Evolutionary conservation across 2,888 invertebrate species (phyloP), one percentile per base, ranked within the genome.

Genomic region (Scotopteryx bipunctaria): DNA sequence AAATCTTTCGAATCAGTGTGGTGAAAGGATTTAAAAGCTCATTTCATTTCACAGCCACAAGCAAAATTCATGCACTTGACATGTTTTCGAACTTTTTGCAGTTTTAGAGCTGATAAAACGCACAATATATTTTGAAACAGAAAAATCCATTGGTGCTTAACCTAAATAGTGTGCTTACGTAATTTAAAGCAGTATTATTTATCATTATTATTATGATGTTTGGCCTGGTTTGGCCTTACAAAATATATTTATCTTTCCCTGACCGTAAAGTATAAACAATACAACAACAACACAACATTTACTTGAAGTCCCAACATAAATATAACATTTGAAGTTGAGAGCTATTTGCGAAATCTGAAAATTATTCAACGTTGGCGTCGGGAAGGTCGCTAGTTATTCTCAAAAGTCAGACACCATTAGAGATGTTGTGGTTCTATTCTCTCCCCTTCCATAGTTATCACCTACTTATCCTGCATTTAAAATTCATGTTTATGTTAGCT

Each of bases 391-490:
- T 15, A 5, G 25, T 14, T 37, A 29, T 9, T 19, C 25, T 41
- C 37, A 21, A 29, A 44, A 41, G 29, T 35, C 37, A 44, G 46
- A 51, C 48, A 33, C 32, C 35, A 29, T 53, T 38, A 6, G 23
- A 27, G 43, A 16, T 23, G 49, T 45, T 38, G 47, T 52, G 33
- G n/a, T 38, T 11, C 19, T 15, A 37, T 52, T 48, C 37, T 48
- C 31, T 42, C 21, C 41, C 13, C 40, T 19, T 45, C 16, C 46
- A 52, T 50, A 56, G 45, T 51, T 5, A 54, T 56, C 48, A 56
- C 59, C 47, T 48, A 59, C 38, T 54, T 51, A 23, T 15, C 27
- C 43, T 47, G 29, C 29, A 47, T 47, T 53, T 40, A 8, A 42
- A 53, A 54, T 48, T 38, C 40, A 40, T 16, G 41, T 14, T 46